phyloP scores from a whole-genome alignment of 2,888 invertebrate genomes.

The Heliconius charithonia region DNA sequence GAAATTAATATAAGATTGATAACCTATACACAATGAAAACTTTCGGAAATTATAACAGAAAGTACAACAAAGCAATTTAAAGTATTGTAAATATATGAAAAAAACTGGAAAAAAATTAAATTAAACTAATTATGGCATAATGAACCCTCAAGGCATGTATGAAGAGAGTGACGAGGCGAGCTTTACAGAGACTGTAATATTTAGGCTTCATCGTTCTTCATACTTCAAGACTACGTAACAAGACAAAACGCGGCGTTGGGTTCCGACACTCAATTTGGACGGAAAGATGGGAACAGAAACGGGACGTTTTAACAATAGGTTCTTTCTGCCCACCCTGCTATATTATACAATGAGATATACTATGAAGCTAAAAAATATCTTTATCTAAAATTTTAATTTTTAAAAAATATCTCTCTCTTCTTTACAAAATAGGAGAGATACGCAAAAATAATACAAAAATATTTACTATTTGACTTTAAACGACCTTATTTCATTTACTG shows the following conservation, averaged over 20 bases:
- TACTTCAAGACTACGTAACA: too few species aligned
- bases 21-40: background rate
- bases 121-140: too few species aligned
- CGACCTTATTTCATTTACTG: constrained; percentile 26
- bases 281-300: background rate
- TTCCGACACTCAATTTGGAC: too few species aligned
- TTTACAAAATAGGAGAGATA: background rate
- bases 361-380: background rate
- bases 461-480: constrained; percentile 12
- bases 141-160: too few species aligned
- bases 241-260: too few species aligned
- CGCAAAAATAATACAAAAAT: background rate
- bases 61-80: background rate
- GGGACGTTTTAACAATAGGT: background rate
- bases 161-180: too few species aligned
- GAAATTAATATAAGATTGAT: background rate
- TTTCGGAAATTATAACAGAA: background rate
- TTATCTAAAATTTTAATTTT: too few species aligned
- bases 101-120: background rate
- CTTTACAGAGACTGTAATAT: too few species aligned
- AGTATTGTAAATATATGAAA: background rate
- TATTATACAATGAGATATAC: background rate
- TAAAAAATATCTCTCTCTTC: too few species aligned
- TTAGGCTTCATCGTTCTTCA: too few species aligned
- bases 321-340: background rate